Base-by-base conservation (phyloP, 2,113 vertebrate species). In the Clarias macrocephalus region DNA sequence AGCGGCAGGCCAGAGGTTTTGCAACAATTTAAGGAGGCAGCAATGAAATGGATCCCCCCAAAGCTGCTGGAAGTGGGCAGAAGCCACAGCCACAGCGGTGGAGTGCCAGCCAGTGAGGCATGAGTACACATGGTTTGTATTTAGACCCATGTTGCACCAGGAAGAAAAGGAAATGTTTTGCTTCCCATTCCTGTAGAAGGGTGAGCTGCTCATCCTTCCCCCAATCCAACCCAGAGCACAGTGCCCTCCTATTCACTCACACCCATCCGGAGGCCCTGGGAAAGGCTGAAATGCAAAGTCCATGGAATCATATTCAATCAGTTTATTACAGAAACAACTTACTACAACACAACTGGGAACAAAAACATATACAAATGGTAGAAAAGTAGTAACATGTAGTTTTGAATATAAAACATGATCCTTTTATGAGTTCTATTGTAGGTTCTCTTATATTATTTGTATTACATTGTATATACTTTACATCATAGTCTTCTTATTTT, bases 111-210 rank as follows among this genome's bases (percentile, higher is more conserved):
- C 88, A 77, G 91, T 87, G 89, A 92, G 94, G 92, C 91, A 91
- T 87, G 90, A 92, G 90, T 65, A 94, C 95, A 95, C 94, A 94
- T 96, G 95, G 94, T 96, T 95, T 91, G 87, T 92, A 93, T 95
- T 95, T 94, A 89, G 90, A 88, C 90, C 90, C 62, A 57, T 94
- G 95, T 94, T 90, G 88, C 72, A 92, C 86, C 62, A 87, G 92
- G 90, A 94, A 92, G 92, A 92, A 93, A 93, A 59, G 91, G 92
- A 92, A 88, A 92, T 94, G 92, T 93, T 93, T 94, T 91, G 92
- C 93, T 95, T 95, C 93, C 94, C 93, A 93, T 93, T 93, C 89
- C 92, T 92, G 92, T 91, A 89, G 93, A 94, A 94, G 94, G n/a
- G 85, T 59, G 91, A 94, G 93, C 92, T 18, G 72, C 88, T 88